A percentile compares a stretch with the other conserved stretches of the same genome.
phyloP scores from a whole-genome alignment of 2,888 invertebrate genomes.

The Caenorhabditis angaria region DNA sequence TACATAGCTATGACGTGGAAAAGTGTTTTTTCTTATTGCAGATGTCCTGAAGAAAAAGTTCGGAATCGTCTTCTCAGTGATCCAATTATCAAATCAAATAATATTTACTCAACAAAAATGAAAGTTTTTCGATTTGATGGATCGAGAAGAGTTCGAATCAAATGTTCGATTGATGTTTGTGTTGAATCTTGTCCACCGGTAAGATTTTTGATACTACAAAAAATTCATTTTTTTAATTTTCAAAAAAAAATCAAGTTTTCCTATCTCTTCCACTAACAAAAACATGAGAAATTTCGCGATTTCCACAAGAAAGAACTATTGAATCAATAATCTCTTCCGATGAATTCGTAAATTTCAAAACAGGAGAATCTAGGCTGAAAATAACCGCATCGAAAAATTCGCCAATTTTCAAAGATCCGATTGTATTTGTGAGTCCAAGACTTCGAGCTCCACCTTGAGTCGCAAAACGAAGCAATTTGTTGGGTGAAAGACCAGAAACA shows the following conservation, averaged over 20 bases:
- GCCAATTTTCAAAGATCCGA: conserved; percentile 57
- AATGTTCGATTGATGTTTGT: conserved; percentile 70
- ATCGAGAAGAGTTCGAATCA: conserved; percentile 66
- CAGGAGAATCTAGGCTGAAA: conserved; percentile 49
- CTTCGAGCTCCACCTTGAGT: conserved; percentile 66
- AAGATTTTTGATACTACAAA: conserved; percentile 7
- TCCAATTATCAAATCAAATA: conserved; percentile 56
- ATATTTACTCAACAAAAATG: conserved; percentile 65
- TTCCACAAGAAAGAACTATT: conserved; percentile 64
- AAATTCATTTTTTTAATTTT: not conserved
- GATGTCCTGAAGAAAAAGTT: conserved; percentile 69
- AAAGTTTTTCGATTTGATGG: conserved; percentile 72
- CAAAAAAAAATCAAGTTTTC: conserved; percentile 27
- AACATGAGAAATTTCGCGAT: conserved; percentile 62
- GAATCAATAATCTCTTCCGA: conserved; percentile 59
- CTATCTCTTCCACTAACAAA: conserved; percentile 55
- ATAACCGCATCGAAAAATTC: conserved; percentile 63
- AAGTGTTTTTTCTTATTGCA: conserved; percentile 39
- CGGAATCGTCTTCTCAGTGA: conserved; percentile 59
- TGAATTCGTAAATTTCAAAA: conserved; percentile 27
- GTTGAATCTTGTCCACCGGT: conserved; percentile 63
- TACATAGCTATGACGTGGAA: not conserved
- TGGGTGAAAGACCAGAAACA: conserved; percentile 56
- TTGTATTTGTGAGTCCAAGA: conserved; percentile 44
- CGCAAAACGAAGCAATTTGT: conserved; percentile 56